These are phyloP conservation scores for Nylanderia fulva DNA, from an alignment of 1,140 invertebrate species.

Conservation along the genomic window DNA sequence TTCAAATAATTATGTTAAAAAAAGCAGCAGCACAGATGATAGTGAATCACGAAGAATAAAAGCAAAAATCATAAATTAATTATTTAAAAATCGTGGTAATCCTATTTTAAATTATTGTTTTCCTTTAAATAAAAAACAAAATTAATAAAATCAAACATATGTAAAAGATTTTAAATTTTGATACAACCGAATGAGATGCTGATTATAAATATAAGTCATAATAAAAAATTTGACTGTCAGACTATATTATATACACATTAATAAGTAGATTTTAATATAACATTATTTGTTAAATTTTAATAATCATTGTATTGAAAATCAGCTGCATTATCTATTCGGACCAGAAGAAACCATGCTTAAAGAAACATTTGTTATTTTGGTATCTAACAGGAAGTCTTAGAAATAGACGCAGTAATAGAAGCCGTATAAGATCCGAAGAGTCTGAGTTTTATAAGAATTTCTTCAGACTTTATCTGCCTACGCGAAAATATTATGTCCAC, in stretches of 20 bases:
- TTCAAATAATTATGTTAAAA: slow-evolving; percentile 39
- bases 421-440: slow-evolving; percentile 17
- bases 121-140: not conserved
- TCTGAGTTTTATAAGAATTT: slow-evolving; percentile 21
- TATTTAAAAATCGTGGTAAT: not conserved
- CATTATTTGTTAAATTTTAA: not conserved
- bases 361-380: slow-evolving; percentile 28
- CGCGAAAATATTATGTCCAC: not conserved
- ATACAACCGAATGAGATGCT: not conserved
- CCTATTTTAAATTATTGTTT: not conserved
- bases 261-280: not conserved
- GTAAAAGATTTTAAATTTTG: not conserved
- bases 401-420: slow-evolving; percentile 37
- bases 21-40: not conserved
- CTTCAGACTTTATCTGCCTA: not conserved
- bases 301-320: not conserved
- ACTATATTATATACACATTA: not conserved
- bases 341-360: not conserved
- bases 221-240: not conserved
- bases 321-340: not conserved
- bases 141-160: not conserved
- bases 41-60: not conserved
- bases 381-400: slow-evolving; percentile 15
- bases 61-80: not conserved
- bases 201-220: not conserved